These are phyloP conservation scores for Nannospalax galili DNA, from an alignment of 2,113 vertebrate species.

Conservation along the genomic window DNA sequence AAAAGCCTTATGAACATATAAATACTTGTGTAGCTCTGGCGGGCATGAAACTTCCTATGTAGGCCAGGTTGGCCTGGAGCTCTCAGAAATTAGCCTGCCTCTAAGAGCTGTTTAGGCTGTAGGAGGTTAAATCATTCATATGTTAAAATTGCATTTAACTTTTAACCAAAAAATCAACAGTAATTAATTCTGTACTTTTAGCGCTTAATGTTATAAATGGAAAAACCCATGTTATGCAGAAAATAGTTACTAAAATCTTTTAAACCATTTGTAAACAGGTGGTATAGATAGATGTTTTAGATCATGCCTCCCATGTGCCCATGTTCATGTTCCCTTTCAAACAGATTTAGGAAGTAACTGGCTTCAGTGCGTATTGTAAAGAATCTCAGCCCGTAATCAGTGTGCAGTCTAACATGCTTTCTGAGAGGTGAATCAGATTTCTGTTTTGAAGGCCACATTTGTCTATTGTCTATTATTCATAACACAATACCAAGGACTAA, in stretches of 20 bases:
- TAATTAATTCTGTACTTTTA: not conserved
- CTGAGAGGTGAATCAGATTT: not conserved
- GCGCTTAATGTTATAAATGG: not conserved
- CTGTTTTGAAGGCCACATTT: not conserved
- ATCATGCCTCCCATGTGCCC: not conserved
- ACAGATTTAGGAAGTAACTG: not conserved
- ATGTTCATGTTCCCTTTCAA: not conserved
- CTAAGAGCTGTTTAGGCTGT: not conserved
- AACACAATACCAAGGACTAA: not conserved
- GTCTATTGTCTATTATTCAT: not conserved
- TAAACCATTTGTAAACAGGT: not conserved
- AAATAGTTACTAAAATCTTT: not conserved
- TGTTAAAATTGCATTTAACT: constrained; percentile 9
- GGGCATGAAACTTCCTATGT: too few relatives aligned
- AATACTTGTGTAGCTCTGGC: too few relatives aligned
- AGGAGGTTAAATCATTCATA: constrained; percentile 12
- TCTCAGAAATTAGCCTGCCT: too few relatives aligned
- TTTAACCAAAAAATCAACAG: not conserved
- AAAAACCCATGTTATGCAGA: not conserved
- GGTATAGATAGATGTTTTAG: not conserved
- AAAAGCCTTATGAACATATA: not conserved
- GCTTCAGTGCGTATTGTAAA: not conserved
- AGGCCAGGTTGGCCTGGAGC: too few relatives aligned
- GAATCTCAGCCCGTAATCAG: not conserved
- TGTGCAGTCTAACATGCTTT: not conserved